Evolutionary conservation across 1,140 invertebrate genomes (phyloP).

Genomic region (Ostrea denselamellosa): DNA sequence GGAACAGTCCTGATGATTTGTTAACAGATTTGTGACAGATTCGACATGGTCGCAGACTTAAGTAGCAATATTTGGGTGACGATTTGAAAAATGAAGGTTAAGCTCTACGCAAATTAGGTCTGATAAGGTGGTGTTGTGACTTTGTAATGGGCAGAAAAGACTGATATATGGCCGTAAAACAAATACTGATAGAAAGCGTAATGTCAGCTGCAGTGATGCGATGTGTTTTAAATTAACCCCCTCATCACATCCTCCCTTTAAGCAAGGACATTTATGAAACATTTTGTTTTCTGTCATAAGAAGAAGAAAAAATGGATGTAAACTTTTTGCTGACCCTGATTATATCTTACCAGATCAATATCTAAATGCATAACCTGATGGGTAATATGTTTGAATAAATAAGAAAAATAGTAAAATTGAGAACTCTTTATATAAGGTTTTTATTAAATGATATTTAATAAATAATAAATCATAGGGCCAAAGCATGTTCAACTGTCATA

Average conservation of each 20-base stretch:
- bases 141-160: slow-evolving; percentile 29
- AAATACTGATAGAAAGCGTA: slow-evolving; percentile 11
- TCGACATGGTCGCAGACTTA: slow-evolving; percentile 28
- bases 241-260: background rate
- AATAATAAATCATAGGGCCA: background rate
- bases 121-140: slow-evolving; percentile 30
- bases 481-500: background rate
- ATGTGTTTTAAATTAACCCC: slow-evolving; percentile 22
- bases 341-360: background rate
- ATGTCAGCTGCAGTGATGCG: background rate
- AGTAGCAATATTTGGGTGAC: slow-evolving; percentile 37
- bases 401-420: no score
- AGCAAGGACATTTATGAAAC: slow-evolving; percentile 25
- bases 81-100: slow-evolving; percentile 40
- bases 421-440: background rate
- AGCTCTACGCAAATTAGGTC: slow-evolving; percentile 13
- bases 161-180: slow-evolving; percentile 31
- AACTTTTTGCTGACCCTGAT: slow-evolving; percentile 9
- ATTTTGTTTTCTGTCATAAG: background rate
- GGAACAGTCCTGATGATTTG: slow-evolving; percentile 10
- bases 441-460: background rate
- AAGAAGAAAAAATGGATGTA: background rate
- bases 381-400: no score
- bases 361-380: background rate
- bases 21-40: slow-evolving; percentile 32